These are phyloP conservation scores for Distichodus sexfasciatus DNA, from an alignment of 2,797 vertebrate species.

Conservation along the genomic window DNA sequence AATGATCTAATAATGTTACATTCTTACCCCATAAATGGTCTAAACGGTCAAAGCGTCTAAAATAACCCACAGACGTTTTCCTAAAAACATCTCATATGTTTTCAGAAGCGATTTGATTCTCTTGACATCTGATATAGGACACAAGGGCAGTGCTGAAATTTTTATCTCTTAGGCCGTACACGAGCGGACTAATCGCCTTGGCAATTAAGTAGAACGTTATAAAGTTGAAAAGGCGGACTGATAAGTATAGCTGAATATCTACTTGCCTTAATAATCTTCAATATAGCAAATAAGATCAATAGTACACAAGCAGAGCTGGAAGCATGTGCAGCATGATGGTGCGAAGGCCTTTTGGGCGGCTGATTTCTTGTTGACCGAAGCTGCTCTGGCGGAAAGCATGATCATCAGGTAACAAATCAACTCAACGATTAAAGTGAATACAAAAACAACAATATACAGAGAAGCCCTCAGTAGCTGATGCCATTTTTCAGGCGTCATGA, in stretches of 20 bases:
- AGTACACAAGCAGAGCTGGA: conserved; percentile 37
- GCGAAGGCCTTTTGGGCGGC: conserved; percentile 32
- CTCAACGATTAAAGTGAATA: not conserved
- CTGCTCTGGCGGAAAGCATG: conserved; percentile 28
- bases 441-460: not conserved
- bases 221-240: conserved; percentile 31
- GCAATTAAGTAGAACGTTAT: no score
- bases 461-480: not conserved
- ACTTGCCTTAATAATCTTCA: conserved; percentile 13
- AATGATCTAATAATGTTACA: no score
- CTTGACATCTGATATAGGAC: conserved; percentile 17
- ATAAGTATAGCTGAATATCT: not conserved
- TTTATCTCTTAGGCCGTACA: no score
- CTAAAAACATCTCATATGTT: no score
- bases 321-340: conserved; percentile 39
- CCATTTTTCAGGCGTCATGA: conserved; percentile 19
- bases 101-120: conserved; percentile 6
- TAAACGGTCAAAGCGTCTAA: no score
- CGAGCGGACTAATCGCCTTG: no score
- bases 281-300: conserved; percentile 26
- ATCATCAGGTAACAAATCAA: conserved; percentile 38
- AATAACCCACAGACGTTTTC: no score
- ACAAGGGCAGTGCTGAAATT: conserved; percentile 21
- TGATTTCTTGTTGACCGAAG: conserved; percentile 38
- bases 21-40: no score